Evolutionary conservation across 2,888 invertebrate genomes (phyloP), one percentile per base, ranked within the genome.

Genomic region (Tortrix viridana): DNA sequence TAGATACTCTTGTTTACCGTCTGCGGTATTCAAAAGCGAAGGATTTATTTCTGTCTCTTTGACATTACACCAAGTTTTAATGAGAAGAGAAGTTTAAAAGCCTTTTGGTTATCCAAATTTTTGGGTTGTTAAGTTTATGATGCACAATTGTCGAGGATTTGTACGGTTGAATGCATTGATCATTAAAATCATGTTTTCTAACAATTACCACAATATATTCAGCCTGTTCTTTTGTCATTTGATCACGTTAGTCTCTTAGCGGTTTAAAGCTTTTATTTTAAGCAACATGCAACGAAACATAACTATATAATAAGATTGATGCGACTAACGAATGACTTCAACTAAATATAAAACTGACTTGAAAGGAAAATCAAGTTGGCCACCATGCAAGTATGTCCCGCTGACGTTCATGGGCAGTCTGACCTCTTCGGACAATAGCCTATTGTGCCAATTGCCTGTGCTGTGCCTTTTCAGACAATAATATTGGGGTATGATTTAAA

Each of bases 1-100:
- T 9, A 41, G 41, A 23, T 16, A 32, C 43, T 26, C 62, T 52
- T 63, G 57, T 63, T 63, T 63, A 43, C 62, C 38, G 57, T 47
- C 57, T 53, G 62, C 50, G 56, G 50, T 47, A 43, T 48, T 56
- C 49, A 50, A 55, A 55, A 55, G 55, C 41, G 16, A 38, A 55
- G 49, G 18, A 12, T 53, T 53, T 44, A 37, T 44, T 57, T 22
- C 37, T 7, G 32, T 57, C 46, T 49, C 56, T 63, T 53, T 53
- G 50, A 56, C 38, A 58, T 47, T 38, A 26, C 23, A 20, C 55
- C 47, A 44, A 26, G 26, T 22, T 61, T 55, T 56, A 61, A 26
- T 26, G 26, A 26, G 26, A 26, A 7, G 26, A 26, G 26, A 26
- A 0, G 26, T 26, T 26, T 9, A 9, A 26, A 26, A 26, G 7